These are phyloP conservation scores for Drosophila kuntzei DNA, from an alignment of 2,888 invertebrate genomes.

Conservation along the genomic window DNA sequence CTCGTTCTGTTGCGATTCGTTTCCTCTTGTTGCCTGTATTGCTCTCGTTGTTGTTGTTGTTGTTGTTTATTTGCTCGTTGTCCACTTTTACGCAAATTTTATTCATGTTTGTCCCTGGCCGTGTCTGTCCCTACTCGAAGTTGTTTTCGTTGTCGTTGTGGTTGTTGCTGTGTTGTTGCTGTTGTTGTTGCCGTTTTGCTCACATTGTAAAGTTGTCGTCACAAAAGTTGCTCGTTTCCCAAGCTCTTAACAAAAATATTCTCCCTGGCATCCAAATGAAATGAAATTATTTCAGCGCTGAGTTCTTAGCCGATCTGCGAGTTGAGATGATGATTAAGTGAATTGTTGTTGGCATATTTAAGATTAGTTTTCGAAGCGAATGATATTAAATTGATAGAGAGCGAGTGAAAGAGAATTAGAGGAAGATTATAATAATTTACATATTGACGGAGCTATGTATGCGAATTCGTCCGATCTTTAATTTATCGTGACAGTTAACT, in stretches of 20 bases:
- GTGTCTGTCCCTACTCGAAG: slow-evolving; percentile 26
- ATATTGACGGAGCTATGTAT: no score
- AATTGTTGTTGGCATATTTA: slow-evolving; percentile 34
- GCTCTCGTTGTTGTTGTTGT: slow-evolving; percentile 6
- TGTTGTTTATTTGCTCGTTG: slow-evolving; percentile 63
- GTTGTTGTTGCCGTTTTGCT: slow-evolving; percentile 46
- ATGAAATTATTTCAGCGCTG: slow-evolving; percentile 56
- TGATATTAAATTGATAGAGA: background rate
- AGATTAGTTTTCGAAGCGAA: slow-evolving; percentile 18
- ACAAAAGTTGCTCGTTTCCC: slow-evolving; percentile 52
- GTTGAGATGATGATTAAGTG: slow-evolving; percentile 44
- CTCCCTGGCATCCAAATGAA: slow-evolving; percentile 52
- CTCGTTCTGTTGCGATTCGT: slow-evolving; percentile 16
- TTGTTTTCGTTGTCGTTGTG: background rate
- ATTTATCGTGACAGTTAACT: no score
- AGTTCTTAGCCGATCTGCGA: slow-evolving; percentile 48
- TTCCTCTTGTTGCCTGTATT: slow-evolving; percentile 11
- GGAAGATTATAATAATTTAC: no score
- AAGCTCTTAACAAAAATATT: slow-evolving; percentile 40
- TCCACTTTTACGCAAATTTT: slow-evolving; percentile 78
- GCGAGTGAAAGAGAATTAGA: background rate
- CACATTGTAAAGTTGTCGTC: slow-evolving; percentile 73
- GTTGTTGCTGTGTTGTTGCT: slow-evolving; percentile 21
- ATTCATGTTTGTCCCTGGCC: slow-evolving; percentile 70
- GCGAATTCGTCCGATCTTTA: background rate